Evolutionary conservation across 2,113 vertebrate species (phyloP), one percentile per base, ranked within the genome.

Genomic region (Neopipo cinnamomea): DNA sequence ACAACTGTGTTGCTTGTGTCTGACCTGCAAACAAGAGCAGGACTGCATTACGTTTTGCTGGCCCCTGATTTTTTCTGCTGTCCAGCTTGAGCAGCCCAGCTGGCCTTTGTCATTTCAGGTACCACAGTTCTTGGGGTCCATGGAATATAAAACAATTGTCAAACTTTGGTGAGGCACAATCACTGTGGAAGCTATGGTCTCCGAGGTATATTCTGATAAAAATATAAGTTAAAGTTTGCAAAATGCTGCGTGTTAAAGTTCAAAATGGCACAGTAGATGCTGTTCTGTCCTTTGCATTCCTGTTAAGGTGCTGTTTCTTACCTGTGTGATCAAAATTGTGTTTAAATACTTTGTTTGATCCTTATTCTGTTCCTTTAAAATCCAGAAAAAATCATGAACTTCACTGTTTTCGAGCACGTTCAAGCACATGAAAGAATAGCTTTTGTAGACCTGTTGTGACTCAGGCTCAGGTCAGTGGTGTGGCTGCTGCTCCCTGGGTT

Each of bases 381-480:
- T 56, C 27, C 28, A 53, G 77, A 71, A 70, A 70, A 72, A 74
- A 65, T 27, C 7, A 3, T 6, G 30, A 41, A 31, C 15, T 13
- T 37, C 0, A 3, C 21, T 11, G 3, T 82, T 88, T 50, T 24
- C 20, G 35, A 71, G 42, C 33, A 37, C 8, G 30, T 44, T 8
- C 17, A 6, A 66, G 61, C n/a, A 33, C 0, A 0, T 42, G 42
- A 12, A 24, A 59, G 65, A 66, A 8, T 1, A 39, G 14, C 30
- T 85, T 55, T 14, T 33, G 39, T 11, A 41, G 56, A 3, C 35
- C 17, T 63, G 50, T 1, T 4, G 39, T 75, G 62, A 2, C 4
- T 30, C 41, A 30, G 16, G 39, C 6, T 55, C 28, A 41, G 46
- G 17, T n/a, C 31, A 39, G 70, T n/a, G 61, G n/a, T 19, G 1